Base-by-base conservation (phyloP, 2,113 vertebrate genomes). In the Bubo scandiacus region DNA sequence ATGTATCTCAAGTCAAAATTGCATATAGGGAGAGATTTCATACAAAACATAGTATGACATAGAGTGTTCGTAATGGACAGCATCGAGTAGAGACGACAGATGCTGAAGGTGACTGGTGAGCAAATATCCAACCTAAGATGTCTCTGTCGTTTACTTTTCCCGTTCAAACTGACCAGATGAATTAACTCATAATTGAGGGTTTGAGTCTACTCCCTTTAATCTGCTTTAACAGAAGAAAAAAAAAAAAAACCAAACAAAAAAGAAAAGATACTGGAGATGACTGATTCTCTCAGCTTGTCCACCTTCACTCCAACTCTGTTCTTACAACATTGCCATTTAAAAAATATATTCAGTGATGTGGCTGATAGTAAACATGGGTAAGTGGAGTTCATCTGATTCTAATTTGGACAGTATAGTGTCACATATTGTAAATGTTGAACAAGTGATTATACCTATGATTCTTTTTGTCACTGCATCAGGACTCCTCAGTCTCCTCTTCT, bases 401-500 rank as follows among this genome's bases (percentile, higher is more conserved):
- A 5, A 29, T 34, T 47, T 16, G 71, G 8, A 1, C 32, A 2
- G 67, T 22, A 0, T 1, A 4, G 9, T 29, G 72, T 30, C 65
- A 42, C 45, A 8, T 9, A 3, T 2, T 38, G 10, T 52, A 5
- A 27, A 27, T 43, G 51, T 5, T 21, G 49, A 38, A 15, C n/a
- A 25, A 61, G 16, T 32, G 58, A 32, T 57, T 61, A 11, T 49
- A 49, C 81, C 88, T 87, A 7, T 15, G 61, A 4, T 20, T 62
- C 61, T 40, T 30, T 30, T n/a, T 57, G 63, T 25, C 49, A 10
- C 43, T 42, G 67, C 58, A 23, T 32, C 47, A 7, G 43, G 38
- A 54, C 42, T 30, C 45, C 9, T 42, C 1, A 3, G 8, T 52
- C 57, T 75, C 32, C 47, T 86, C 54, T 61, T 52, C 67, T 57